These are phyloP conservation scores for Schizotus pectinicornis DNA, from an alignment of 2,888 invertebrate species.

Conservation along the genomic window DNA sequence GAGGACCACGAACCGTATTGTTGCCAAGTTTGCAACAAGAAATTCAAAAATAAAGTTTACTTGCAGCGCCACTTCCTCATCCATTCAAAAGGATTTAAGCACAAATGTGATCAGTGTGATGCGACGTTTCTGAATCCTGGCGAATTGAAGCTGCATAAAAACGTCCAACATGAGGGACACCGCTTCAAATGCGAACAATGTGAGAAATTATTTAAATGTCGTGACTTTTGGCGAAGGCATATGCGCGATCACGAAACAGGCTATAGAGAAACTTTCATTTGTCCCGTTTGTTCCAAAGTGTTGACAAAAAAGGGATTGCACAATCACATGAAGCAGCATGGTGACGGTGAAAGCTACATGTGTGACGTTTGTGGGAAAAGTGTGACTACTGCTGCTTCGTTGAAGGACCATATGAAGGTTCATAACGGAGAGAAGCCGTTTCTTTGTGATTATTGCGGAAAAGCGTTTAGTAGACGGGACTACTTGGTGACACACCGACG, in stretches of 20 bases:
- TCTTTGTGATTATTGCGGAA: constrained; percentile 42
- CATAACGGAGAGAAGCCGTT: constrained; percentile 50
- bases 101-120: constrained; percentile 42
- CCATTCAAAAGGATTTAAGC: constrained; percentile 62
- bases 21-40: constrained; percentile 64
- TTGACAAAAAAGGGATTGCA: no score
- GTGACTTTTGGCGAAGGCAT: constrained; percentile 29
- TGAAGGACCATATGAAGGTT: constrained; percentile 32
- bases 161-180: constrained; percentile 42
- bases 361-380: constrained; percentile 37
- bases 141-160: constrained; percentile 36
- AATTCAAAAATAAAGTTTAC: constrained; percentile 64
- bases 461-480: constrained; percentile 40
- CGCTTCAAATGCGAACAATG: constrained; percentile 40
- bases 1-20: constrained; percentile 52
- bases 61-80: constrained; percentile 56
- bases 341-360: constrained; percentile 5
- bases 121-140: constrained; percentile 39
- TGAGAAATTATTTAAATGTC: constrained; percentile 41
- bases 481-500: constrained; percentile 55
- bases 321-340: constrained; percentile 3
- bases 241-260: constrained; percentile 34
- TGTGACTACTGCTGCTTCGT: constrained; percentile 20
- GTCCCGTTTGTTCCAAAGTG: no score
- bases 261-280: constrained; percentile 8